A percentile compares a stretch with the other conserved stretches of the same genome.
Conservation (phyloP, 2,113 vertebrate species). For the Pampusana beccarii region DNA sequence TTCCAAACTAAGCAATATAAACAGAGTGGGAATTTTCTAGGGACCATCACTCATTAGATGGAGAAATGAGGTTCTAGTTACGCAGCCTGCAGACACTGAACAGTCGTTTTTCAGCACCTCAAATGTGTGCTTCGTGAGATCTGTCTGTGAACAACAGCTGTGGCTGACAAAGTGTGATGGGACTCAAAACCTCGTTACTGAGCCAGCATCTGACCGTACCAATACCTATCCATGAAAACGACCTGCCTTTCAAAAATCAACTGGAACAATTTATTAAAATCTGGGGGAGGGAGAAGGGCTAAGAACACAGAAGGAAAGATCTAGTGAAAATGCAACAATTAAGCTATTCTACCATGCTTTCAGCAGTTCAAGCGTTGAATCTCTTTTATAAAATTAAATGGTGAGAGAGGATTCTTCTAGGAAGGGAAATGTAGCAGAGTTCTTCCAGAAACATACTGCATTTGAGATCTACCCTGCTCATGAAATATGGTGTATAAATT, state of each 20-base stretch:
- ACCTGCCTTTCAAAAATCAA: neutral
- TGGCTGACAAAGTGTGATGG: neutral
- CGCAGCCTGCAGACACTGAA: neutral
- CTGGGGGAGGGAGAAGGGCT: no score
- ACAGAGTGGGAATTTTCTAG: neutral
- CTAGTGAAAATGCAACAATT: neutral
- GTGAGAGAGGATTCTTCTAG: neutral
- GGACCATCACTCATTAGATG: neutral
- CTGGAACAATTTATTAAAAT: neutral
- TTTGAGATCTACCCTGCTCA: neutral
- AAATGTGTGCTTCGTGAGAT: neutral
- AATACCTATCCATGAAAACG: neutral
- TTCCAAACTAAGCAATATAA: neutral
- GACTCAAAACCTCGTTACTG: neutral
- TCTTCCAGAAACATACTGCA: neutral
- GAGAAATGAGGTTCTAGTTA: neutral
- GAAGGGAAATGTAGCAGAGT: neutral
- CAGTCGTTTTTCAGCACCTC: neutral
- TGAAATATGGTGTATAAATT: neutral
- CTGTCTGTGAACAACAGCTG: neutral
- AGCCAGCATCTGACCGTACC: accelerated
- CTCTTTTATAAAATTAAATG: neutral
- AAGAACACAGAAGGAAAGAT: neutral
- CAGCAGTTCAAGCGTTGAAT: neutral
- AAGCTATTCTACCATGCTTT: neutral